phyloP scores from a whole-genome alignment of 2,888 invertebrate genomes.

The Oxyteleia sp. region DNA sequence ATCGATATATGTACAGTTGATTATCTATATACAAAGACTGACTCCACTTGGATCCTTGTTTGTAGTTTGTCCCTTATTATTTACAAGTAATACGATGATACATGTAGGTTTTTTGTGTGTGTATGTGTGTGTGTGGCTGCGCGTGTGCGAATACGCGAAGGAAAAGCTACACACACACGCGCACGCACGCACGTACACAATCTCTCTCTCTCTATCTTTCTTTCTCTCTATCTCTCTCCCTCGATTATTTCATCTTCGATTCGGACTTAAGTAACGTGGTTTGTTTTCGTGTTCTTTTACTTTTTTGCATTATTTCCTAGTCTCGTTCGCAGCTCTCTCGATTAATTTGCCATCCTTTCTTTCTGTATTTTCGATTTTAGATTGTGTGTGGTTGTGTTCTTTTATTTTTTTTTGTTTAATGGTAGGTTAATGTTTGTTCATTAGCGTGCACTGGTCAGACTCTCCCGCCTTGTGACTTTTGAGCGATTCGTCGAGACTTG shows the following conservation, averaged over 20 bases:
- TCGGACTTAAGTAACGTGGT: slow-evolving; percentile 80
- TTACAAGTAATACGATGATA: slow-evolving; percentile 81
- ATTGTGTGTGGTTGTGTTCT: slow-evolving; percentile 6
- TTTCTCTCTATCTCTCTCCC: not conserved
- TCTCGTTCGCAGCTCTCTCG: not conserved
- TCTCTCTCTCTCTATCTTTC: not conserved
- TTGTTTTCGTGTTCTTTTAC: slow-evolving; percentile 16
- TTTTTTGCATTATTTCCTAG: not conserved
- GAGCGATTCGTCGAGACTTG: slow-evolving; percentile 80
- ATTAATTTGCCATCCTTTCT: no score
- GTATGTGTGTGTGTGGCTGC: not conserved
- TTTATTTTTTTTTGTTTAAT: slow-evolving; percentile 36
- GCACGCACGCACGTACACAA: not conserved
- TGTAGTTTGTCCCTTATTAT: slow-evolving; percentile 85
- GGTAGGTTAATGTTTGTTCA: slow-evolving; percentile 54
- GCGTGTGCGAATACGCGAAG: not conserved
- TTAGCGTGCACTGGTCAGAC: slow-evolving; percentile 79
- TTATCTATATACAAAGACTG: slow-evolving; percentile 87
- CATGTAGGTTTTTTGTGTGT: slow-evolving; percentile 31
- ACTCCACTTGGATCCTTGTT: slow-evolving; percentile 76
- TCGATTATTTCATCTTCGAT: not conserved
- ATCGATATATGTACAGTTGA: slow-evolving; percentile 87
- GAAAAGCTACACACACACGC: not conserved
- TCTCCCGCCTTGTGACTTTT: slow-evolving; percentile 73
- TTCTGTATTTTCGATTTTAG: no score